Conservation (phyloP, 2,797 vertebrate genomes). For the Anas acuta region DNA sequence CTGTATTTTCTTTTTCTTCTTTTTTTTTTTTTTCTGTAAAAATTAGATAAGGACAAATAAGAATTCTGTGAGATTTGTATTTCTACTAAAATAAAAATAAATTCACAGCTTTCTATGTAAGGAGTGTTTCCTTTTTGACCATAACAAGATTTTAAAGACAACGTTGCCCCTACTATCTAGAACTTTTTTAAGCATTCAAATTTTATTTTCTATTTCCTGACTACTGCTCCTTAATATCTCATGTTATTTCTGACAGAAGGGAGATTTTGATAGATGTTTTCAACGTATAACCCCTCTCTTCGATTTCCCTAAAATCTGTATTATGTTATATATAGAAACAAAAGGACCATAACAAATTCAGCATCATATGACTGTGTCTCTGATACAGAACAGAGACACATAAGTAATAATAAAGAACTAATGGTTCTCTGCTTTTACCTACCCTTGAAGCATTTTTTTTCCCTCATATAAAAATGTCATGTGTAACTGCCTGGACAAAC, state of each 20-base stretch:
- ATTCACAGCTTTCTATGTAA: background rate
- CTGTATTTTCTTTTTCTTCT: background rate
- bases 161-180: background rate
- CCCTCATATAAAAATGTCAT: background rate
- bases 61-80: background rate
- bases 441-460: background rate
- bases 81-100: background rate
- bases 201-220: background rate
- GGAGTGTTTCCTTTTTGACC: background rate
- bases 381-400: background rate
- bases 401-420: background rate
- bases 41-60: background rate
- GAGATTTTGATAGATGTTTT: background rate
- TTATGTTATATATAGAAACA: background rate
- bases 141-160: background rate
- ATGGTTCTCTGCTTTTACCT: background rate
- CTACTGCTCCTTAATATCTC: background rate
- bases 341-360: background rate
- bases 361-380: background rate
- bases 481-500: background rate
- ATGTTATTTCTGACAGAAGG: background rate
- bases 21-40: background rate
- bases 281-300: background rate
- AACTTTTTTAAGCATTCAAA: background rate
- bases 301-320: background rate